These are phyloP conservation scores for Oenanthe melanoleuca DNA, from an alignment of 2,113 vertebrate species.

Conservation along the genomic window DNA sequence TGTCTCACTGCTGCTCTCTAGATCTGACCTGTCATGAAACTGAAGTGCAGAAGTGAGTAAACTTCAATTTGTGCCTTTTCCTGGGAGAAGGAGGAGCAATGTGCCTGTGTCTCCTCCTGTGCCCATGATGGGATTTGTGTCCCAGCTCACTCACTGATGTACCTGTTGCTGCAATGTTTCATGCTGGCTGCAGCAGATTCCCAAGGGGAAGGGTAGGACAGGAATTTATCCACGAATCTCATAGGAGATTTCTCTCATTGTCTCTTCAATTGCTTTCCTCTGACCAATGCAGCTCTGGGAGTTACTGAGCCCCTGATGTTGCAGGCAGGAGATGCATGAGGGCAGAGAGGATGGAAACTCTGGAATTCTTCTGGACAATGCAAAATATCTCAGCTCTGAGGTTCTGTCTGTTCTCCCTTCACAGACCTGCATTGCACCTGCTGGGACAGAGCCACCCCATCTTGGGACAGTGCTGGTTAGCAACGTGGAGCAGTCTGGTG, in stretches of 20 bases:
- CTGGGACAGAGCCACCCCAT: not conserved
- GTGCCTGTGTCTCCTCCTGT: not conserved
- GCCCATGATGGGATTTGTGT: not conserved
- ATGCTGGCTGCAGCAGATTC: not conserved
- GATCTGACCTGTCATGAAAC: not conserved
- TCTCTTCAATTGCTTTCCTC: rapidly evolving
- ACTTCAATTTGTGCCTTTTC: not conserved
- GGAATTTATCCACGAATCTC: not conserved
- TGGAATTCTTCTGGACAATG: not conserved
- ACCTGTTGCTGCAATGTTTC: not conserved
- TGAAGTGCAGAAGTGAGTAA: not conserved
- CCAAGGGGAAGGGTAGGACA: not conserved
- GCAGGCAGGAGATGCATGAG: not conserved
- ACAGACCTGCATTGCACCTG: not conserved
- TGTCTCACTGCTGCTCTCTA: not conserved
- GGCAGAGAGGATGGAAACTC: not conserved
- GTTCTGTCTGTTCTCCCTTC: not conserved
- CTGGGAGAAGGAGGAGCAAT: not conserved
- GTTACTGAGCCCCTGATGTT: not conserved
- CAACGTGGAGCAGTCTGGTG: not conserved
- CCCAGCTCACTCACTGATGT: not conserved
- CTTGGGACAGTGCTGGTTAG: not conserved
- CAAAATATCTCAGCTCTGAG: not conserved
- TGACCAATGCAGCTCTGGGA: not conserved
- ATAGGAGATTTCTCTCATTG: not conserved